phyloP scores from a whole-genome alignment of 2,888 invertebrate genomes.

The Antheraea yamamai region DNA sequence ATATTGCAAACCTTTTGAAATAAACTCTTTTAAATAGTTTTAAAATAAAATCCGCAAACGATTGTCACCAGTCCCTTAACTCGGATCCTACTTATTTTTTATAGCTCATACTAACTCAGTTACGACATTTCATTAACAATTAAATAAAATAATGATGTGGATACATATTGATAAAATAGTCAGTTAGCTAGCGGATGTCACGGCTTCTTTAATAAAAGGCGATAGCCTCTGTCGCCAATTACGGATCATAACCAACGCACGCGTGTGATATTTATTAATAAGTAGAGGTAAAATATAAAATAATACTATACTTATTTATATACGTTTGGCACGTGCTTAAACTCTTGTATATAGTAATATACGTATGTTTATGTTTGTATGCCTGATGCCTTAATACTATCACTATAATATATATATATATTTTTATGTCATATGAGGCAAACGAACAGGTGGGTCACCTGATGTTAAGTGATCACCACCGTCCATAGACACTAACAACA shows the following conservation, averaged over 20 bases:
- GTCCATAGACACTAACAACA: no score
- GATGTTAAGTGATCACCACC: no score
- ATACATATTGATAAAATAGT: conserved; percentile 50
- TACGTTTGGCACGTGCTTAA: not conserved
- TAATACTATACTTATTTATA: not conserved
- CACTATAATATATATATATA: no score
- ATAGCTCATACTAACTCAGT: not conserved
- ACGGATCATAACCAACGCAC: conserved; percentile 66
- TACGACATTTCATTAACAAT: not conserved
- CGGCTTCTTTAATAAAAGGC: conserved; percentile 68
- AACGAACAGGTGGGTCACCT: not conserved
- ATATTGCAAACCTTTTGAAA: not conserved
- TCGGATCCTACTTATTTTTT: not conserved
- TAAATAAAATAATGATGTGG: conserved; percentile 24
- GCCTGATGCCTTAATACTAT: not conserved
- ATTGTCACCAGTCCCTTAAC: not conserved
- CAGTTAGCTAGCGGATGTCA: conserved; percentile 76
- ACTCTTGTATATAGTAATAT: no score
- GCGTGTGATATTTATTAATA: conserved; percentile 71
- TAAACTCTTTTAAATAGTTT: not conserved
- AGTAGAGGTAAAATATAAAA: conserved; percentile 34
- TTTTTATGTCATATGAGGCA: no score
- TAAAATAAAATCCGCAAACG: not conserved
- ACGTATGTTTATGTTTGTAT: not conserved
- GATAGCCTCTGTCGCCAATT: conserved; percentile 75